These are phyloP conservation scores for Etheostoma nigrum DNA, from an alignment of 2,797 vertebrate species.

Conservation along the genomic window DNA sequence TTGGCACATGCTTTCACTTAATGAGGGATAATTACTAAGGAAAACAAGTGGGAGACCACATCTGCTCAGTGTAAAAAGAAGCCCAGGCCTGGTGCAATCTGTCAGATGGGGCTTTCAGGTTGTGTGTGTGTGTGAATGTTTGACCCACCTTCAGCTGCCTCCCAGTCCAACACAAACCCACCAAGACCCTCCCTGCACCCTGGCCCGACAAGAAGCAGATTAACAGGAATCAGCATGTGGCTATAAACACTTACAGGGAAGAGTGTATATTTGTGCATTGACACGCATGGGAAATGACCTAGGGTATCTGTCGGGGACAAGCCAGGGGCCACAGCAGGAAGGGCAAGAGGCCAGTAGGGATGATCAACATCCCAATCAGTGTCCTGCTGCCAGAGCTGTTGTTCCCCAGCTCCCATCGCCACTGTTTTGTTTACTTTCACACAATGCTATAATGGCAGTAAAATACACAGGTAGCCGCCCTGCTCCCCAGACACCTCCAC, in stretches of 20 bases:
- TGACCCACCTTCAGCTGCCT: slow-evolving; percentile 67
- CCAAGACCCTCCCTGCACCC: slow-evolving; percentile 41
- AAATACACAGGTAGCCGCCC: slow-evolving; percentile 59
- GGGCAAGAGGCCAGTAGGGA: slow-evolving; percentile 78
- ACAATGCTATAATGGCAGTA: slow-evolving; percentile 62
- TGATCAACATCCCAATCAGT: slow-evolving; percentile 73
- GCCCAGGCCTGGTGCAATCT: slow-evolving; percentile 84
- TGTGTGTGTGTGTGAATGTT: slow-evolving; percentile 66
- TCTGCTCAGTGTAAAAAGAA: slow-evolving; percentile 94
- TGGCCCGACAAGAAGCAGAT: slow-evolving; percentile 91
- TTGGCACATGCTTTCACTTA: slow-evolving; percentile 98
- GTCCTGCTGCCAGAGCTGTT: slow-evolving; percentile 66
- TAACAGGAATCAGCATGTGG: slow-evolving; percentile 93
- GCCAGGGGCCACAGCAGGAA: slow-evolving; percentile 75
- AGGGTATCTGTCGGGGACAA: slow-evolving; percentile 67
- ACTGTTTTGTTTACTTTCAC: slow-evolving; percentile 69
- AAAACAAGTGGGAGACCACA: slow-evolving; percentile 94
- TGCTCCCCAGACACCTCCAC: slow-evolving; percentile 51
- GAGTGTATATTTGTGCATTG: slow-evolving; percentile 66
- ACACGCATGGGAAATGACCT: slow-evolving; percentile 75
- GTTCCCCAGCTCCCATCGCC: slow-evolving; percentile 54
- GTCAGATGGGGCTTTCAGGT: slow-evolving; percentile 85
- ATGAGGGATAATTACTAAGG: slow-evolving; percentile 98
- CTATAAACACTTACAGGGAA: slow-evolving; percentile 89
- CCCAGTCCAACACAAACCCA: slow-evolving; percentile 70